Percentiles rank a stretch among this genome's conserved stretches.
These are phyloP conservation scores for Eremobia ochroleuca DNA, from an alignment of 2,888 invertebrate species.

Conservation along the genomic window DNA sequence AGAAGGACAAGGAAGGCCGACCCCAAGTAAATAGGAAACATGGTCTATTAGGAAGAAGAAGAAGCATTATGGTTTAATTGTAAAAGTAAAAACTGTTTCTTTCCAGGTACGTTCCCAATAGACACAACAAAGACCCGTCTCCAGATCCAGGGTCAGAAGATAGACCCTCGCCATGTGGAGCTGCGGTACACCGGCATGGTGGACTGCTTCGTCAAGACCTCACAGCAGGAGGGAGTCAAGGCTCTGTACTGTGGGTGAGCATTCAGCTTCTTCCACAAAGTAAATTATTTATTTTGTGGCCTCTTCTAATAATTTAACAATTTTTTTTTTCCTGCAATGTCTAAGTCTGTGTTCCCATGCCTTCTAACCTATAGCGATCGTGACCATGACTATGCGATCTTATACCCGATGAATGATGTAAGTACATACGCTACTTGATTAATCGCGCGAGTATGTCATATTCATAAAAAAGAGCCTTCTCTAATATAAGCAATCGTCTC, in stretches of 20 bases:
- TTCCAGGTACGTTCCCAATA: constrained; percentile 97
- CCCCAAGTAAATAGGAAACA: not conserved
- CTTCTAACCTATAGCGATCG: not conserved
- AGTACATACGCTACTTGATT: not conserved
- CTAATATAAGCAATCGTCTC: not conserved
- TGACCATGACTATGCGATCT: too few relatives aligned
- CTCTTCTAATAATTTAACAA: not conserved
- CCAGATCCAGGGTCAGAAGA: constrained; percentile 98
- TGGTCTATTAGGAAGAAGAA: not conserved
- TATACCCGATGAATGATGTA: not conserved
- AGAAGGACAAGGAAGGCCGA: not conserved
- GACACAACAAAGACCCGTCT: constrained; percentile 98
- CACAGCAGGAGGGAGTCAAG: constrained; percentile 95
- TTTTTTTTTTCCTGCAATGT: too few relatives aligned
- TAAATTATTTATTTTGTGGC: not conserved
- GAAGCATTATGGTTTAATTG: not conserved
- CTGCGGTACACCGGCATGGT: constrained; percentile 97
- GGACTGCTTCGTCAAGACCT: constrained; percentile 97
- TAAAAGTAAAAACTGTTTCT: not conserved
- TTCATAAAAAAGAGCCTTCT: not conserved
- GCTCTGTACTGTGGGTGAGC: constrained; percentile 94
- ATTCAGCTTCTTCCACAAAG: not conserved
- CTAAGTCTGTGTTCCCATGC: not conserved
- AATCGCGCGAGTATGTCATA: not conserved
- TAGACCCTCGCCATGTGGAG: constrained; percentile 94